Base-by-base conservation (phyloP, 2,797 vertebrate genomes). In the Rhinoraja longicauda region DNA sequence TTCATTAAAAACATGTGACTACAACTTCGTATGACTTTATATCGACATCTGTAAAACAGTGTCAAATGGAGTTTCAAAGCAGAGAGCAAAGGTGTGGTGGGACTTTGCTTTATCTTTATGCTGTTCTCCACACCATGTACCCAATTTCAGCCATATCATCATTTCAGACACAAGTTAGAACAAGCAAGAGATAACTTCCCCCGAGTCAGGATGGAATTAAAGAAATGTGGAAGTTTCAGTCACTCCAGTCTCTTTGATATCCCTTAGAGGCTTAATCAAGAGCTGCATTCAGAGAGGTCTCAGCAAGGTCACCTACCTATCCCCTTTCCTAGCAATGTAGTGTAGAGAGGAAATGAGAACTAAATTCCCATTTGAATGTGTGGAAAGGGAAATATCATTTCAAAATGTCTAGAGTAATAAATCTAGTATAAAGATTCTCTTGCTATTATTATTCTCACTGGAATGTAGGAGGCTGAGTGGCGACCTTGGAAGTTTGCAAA, bases 261-360 rank as follows among this genome's bases (percentile, higher is more conserved):
- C 59, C 59, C n/a, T 88, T 36, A 19, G 59, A 36, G 59, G 59
- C n/a, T 67, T 88, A 64, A 88, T 32, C 84, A 88, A 88, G 15
- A 88, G 59, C 59, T 64, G n/a, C n/a, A 36, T 67, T 88, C 84
- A 88, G 59, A 86, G 10, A 62, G 84, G 59, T 88, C 59, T 64
- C 84, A 67, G 67, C 6, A 8, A 67, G 84, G 59, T 88, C n/a
- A 62, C n/a, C 64, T 64, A 88, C n/a, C 59, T 19, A 88, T 15
- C 82, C 59, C 36, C 59, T 88, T 88, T 36, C 84, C 59, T n/a
- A 64, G n/a, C 59, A 36, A 67, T 19, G 36, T 36, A 24, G 15
- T 17, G 4, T 24, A 36, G 59, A 67, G n/a, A 88, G 84, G n/a
- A 36, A 88, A 88, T 67, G 84, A 88, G n/a, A 88, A 67, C 17